Conservation (phyloP, 2,888 invertebrate genomes). For the Pandemis corylana region DNA sequence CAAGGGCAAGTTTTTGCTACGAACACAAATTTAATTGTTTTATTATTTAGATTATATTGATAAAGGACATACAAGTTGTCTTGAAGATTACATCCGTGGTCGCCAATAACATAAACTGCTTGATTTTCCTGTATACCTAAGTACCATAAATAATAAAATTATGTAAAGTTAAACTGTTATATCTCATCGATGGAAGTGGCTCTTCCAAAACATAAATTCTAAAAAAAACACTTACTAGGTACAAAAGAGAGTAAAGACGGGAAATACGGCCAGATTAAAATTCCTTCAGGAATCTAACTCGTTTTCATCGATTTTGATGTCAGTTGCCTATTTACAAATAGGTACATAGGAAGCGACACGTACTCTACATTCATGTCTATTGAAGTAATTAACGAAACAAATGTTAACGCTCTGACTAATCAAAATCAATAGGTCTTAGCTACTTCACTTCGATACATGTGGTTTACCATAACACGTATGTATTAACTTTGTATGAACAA, state of each 20-base stretch:
- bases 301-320: too few relatives aligned
- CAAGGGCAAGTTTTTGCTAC: conserved; percentile 14
- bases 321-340: neutral
- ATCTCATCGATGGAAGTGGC: neutral
- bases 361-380: neutral
- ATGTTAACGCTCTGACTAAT: neutral
- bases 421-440: neutral
- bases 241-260: too few relatives aligned
- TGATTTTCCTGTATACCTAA: neutral
- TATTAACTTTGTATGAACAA: neutral
- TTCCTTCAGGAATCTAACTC: too few relatives aligned
- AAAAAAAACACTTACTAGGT: neutral
- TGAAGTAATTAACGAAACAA: neutral
- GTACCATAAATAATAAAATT: neutral
- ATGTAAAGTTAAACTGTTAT: neutral
- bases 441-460: neutral
- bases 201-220: neutral
- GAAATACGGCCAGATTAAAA: too few relatives aligned
- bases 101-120: neutral
- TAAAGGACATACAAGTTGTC: conserved; percentile 18
- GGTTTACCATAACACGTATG: neutral
- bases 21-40: neutral
- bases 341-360: neutral
- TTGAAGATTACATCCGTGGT: conserved; percentile 10
- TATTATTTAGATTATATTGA: conserved; percentile 17